These are phyloP conservation scores for Galerucella nymphaeae DNA, from an alignment of 2,888 invertebrate genomes.

Conservation along the genomic window DNA sequence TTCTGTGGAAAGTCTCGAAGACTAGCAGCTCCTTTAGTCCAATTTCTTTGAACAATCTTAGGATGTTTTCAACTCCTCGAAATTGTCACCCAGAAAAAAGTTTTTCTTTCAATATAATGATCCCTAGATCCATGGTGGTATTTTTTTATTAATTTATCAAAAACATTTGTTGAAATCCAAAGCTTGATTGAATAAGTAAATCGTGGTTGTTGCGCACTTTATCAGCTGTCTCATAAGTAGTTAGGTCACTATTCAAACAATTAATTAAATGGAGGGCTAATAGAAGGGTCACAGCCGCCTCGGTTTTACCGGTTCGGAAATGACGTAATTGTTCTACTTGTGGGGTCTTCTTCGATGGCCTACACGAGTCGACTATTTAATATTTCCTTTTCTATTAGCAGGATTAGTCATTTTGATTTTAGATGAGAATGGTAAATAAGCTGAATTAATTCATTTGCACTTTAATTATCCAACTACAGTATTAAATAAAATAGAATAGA, in stretches of 20 bases:
- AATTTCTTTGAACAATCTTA: too few species aligned
- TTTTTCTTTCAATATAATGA: too few species aligned
- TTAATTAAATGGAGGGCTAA: constrained; percentile 52
- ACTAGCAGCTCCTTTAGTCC: too few species aligned
- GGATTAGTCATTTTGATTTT: constrained; percentile 21
- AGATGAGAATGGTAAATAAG: constrained; percentile 7
- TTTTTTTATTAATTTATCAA: not conserved
- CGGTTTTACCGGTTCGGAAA: constrained; percentile 56
- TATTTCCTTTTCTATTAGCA: constrained; percentile 23
- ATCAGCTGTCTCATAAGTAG: constrained; percentile 46
- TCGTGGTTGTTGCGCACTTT: constrained; percentile 42
- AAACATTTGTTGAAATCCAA: not conserved
- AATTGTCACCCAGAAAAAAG: too few species aligned
- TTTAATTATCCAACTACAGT: too few species aligned
- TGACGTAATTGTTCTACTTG: constrained; percentile 58
- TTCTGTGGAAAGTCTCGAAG: too few species aligned
- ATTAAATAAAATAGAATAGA: too few species aligned
- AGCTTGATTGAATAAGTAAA: constrained; percentile 41
- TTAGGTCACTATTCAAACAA: constrained; percentile 55
- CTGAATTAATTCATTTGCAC: not conserved
- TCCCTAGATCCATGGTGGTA: too few species aligned
- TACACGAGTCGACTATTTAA: constrained; percentile 37
- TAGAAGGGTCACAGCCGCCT: constrained; percentile 53
- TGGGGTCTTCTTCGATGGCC: constrained; percentile 54
- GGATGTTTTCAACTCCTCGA: too few species aligned